Conservation (phyloP, 2,888 invertebrate genomes). For the Dusona sp. region DNA sequence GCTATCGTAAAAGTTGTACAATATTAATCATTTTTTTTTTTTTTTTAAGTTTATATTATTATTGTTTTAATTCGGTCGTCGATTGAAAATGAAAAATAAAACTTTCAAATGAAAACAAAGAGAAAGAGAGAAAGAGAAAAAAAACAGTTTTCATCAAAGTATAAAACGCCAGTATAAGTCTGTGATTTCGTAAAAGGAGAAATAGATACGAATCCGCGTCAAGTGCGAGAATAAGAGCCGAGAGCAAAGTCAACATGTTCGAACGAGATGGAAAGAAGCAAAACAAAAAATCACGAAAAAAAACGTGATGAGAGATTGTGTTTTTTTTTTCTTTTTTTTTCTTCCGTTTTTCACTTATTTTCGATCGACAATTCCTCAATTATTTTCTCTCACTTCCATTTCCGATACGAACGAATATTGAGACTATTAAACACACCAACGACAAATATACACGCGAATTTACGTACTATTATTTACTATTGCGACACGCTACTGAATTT, state of each 20-base stretch:
- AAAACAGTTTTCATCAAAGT: slow-evolving; percentile 35
- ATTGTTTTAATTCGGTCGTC: slow-evolving; percentile 10
- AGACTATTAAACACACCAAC: slow-evolving; percentile 27
- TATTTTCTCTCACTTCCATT: slow-evolving; percentile 48
- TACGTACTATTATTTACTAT: slow-evolving; percentile 12
- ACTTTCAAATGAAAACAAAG: background rate
- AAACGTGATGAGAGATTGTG: background rate
- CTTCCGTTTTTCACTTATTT: slow-evolving; percentile 13
- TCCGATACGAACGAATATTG: slow-evolving; percentile 1
- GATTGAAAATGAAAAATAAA: background rate
- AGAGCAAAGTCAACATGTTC: slow-evolving; percentile 28
- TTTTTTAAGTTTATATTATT: background rate
- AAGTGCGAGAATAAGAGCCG: slow-evolving; percentile 32
- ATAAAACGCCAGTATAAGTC: slow-evolving; percentile 70
- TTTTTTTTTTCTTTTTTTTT: background rate
- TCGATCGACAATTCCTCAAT: slow-evolving; percentile 39
- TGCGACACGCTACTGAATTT: background rate
- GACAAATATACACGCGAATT: slow-evolving; percentile 1
- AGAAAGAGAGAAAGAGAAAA: slow-evolving; percentile 25
- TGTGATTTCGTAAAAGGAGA: slow-evolving; percentile 67
- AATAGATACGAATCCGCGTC: slow-evolving; percentile 22
- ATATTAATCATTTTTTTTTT: slow-evolving; percentile 48
- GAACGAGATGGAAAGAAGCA: slow-evolving; percentile 17
- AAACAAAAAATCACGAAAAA: background rate
- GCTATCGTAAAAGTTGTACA: slow-evolving; percentile 36